Evolutionary conservation across 53 echinoderm and acorn worm species (phyloP), one percentile per base, ranked within the genome.

Genomic region (Mesocentrotus franciscanus): DNA sequence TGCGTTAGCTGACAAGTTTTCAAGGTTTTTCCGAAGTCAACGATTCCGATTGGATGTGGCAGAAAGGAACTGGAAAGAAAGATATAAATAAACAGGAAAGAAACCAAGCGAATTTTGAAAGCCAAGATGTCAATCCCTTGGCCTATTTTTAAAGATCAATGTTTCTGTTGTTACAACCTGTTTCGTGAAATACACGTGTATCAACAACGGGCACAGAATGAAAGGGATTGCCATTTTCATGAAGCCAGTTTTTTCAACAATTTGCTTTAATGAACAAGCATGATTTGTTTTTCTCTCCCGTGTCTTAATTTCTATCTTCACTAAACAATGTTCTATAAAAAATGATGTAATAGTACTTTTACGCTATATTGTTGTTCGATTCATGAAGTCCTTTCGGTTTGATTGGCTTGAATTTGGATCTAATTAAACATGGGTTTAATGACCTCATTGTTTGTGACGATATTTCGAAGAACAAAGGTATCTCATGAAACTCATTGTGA

Each of bases 1-100:
- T 56, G 85, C 85, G 56, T 85, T 85, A 49, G 85, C 85, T 85
- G 85, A 85, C 85, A 85, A 85, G 85, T 55, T 85, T 39, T 85
- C 85, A 85, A 26, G n/a, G 56, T 56, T 55, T 49, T 56, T 85
- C 85, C 33, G 9, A 55, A 56, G 85, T 85, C 85, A 24, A 24
- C 56, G 24, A 22, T 55, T 49, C 22, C 56, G 20, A 85, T 85
- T 85, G 85, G 56, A 49, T 36, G 85, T 85, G 85, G 85, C 85
- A 55, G 55, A 49, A 22, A 85, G 56, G 85, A 85, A 85, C 20
- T 85, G 85, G n/a, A 74, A 74, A 14, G 32, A 74, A 27, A 85
- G 85, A 49, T 55, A 85, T 26, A 55, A 85, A 85, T 55, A 85
- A 49, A 85, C 85, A 85, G 85, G 56, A 56, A 85, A 56, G 56